Conservation (phyloP, 2,888 invertebrate genomes). For the Synanthedon formicaeformis region DNA sequence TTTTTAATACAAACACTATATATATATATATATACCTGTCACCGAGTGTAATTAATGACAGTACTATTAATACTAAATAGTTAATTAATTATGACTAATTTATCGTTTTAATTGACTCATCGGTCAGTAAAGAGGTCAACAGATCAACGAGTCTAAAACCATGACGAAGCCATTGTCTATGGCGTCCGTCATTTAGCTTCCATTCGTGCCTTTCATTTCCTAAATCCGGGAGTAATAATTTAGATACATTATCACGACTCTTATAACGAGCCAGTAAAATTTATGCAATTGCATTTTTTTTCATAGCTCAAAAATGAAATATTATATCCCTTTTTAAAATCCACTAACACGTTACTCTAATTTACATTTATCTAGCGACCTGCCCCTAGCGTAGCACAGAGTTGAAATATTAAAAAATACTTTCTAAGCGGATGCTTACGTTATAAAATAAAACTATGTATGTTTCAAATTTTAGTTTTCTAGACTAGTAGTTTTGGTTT, state of each 20-base stretch:
- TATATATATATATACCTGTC: too few relatives aligned
- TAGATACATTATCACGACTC: neutral
- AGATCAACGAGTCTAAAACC: neutral
- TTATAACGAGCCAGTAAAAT: neutral
- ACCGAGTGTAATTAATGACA: too few relatives aligned
- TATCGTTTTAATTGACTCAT: neutral
- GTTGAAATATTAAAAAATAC: too few relatives aligned
- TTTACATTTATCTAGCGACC: too few relatives aligned
- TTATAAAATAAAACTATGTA: too few relatives aligned
- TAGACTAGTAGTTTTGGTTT: too few relatives aligned
- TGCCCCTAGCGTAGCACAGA: too few relatives aligned
- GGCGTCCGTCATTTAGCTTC: neutral
- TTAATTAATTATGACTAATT: neutral
- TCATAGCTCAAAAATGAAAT: neutral
- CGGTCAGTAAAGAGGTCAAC: neutral
- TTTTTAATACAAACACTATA: too few relatives aligned
- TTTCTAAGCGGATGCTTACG: too few relatives aligned
- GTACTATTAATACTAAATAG: too few relatives aligned
- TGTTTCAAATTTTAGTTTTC: too few relatives aligned
- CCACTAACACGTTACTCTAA: too few relatives aligned
- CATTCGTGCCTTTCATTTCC: conserved; percentile 2
- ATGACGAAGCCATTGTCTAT: conserved; percentile 6
- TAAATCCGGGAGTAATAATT: conserved; percentile 10
- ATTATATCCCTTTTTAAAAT: neutral
- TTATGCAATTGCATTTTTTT: neutral